These are phyloP conservation scores for Sipha flava DNA, from an alignment of 1,140 invertebrate genomes.

Conservation along the genomic window DNA sequence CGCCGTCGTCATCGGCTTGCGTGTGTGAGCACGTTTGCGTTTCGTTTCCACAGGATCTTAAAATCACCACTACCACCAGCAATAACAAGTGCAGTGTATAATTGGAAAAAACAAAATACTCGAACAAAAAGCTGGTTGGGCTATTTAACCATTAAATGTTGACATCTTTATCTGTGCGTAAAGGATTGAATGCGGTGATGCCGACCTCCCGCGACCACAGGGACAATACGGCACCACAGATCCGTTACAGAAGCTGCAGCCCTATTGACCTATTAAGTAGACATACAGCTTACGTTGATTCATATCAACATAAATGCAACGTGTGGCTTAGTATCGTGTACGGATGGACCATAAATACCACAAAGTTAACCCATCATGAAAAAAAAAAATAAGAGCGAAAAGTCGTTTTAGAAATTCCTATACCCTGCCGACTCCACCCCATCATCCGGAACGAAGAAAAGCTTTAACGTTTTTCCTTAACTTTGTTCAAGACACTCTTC, in stretches of 20 bases:
- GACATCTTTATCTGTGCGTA: neutral
- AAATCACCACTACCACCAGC: neutral
- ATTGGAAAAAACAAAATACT: neutral
- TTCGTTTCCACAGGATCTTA: neutral
- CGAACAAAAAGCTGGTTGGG: constrained; percentile 1
- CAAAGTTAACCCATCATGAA: too few species aligned
- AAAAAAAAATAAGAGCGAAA: too few species aligned
- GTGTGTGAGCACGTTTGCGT: too few species aligned
- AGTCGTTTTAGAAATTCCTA: too few species aligned
- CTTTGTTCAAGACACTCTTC: too few species aligned
- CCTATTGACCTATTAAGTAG: neutral
- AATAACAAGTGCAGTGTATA: too few species aligned
- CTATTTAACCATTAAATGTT: neutral
- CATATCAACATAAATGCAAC: neutral
- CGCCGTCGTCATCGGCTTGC: too few species aligned
- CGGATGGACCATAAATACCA: neutral
- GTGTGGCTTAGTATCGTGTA: neutral
- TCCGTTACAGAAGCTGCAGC: neutral
- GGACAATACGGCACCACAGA: neutral
- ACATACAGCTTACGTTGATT: neutral
- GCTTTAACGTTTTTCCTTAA: too few species aligned
- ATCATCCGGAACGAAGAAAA: too few species aligned
- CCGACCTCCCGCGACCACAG: too few species aligned
- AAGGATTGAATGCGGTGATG: neutral
- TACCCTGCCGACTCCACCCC: too few species aligned